Evolutionary conservation across 2,888 invertebrate genomes (phyloP), one percentile per base, ranked within the genome.

Genomic region (Heliconius charithonia): DNA sequence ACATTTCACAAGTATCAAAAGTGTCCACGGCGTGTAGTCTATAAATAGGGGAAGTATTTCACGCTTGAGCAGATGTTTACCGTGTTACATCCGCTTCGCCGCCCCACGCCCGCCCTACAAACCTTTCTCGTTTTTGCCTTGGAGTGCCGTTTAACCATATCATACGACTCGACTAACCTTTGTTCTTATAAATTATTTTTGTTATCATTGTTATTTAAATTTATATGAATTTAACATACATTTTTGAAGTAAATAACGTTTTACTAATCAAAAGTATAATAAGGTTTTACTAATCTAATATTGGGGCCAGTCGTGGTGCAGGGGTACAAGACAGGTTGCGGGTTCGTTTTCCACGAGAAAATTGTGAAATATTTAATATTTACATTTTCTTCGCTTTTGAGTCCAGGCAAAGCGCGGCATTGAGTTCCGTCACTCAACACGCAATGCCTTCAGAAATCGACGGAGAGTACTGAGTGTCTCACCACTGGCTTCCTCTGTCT

Each of bases 61-160:
- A 92, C 90, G 89, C 88, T 87, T 87, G 85, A 87, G 69, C 85
- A 89, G 84, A 76, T 84, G 83, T 84, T 88, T 84, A 83, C 84
- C 88, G 84, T 81, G 87, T 93, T 93, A 91, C 85, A 83, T 88
- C 83, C 92, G 89, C 89, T 87, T 89, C 87, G 87, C 81, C 90
- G 91, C 90, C 83, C 85, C 89, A 83, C 84, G 66, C 77, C 59
- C 77, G 80, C 45, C 76, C 78, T 77, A 77, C 77, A 77, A 75
- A 69, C 77, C 79, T 79, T 81, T 79, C 51, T 76, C 77, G 74
- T 76, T 78, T 76, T 69, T 78, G 75, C 72, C 65, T 62, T 75
- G 62, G 66, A 59, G 71, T 74, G 62, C 74, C 65, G 59, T 80
- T 45, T 75, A 73, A 79, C 71, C 62, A 75, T 66, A 73, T 41